phyloP scores from a whole-genome alignment of 2,888 invertebrate genomes.

The Odontothrips loti region DNA sequence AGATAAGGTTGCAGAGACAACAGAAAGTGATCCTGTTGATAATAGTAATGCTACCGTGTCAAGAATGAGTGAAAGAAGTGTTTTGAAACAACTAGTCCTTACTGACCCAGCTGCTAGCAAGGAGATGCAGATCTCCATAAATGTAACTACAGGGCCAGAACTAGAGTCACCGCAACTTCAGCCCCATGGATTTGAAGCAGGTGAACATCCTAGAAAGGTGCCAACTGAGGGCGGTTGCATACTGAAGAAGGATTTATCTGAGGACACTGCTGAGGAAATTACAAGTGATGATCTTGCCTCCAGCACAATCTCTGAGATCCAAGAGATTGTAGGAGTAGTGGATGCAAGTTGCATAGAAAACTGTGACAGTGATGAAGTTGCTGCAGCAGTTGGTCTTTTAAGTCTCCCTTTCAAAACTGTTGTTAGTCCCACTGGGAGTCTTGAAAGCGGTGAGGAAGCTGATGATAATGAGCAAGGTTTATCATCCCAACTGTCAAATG shows the following conservation, averaged over 20 bases:
- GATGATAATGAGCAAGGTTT: slow-evolving; percentile 1
- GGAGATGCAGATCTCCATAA: too few species aligned
- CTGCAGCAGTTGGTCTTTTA: background rate
- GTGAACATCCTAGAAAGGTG: too few species aligned
- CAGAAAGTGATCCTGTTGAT: too few species aligned
- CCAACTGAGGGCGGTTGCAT: too few species aligned
- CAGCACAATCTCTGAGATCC: background rate
- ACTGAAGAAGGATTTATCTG: background rate
- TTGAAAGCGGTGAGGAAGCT: slow-evolving; percentile 11
- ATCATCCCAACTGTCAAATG: background rate
- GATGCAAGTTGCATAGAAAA: slow-evolving; percentile 8
- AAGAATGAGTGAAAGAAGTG: too few species aligned
- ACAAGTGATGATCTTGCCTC: background rate
- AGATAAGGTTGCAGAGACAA: too few species aligned
- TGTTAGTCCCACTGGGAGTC: background rate
- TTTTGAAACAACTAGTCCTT: too few species aligned
- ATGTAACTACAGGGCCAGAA: too few species aligned
- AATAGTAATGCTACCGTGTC: too few species aligned
- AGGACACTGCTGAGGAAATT: background rate
- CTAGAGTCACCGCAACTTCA: too few species aligned
- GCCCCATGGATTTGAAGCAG: too few species aligned
- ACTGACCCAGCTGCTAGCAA: too few species aligned
- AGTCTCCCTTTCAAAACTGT: slow-evolving; percentile 14
- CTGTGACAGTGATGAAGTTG: slow-evolving; percentile 27
- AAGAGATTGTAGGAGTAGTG: background rate